These are phyloP conservation scores for Calephelis virginiensis DNA, from an alignment of 1,140 invertebrate genomes.

Conservation along the genomic window DNA sequence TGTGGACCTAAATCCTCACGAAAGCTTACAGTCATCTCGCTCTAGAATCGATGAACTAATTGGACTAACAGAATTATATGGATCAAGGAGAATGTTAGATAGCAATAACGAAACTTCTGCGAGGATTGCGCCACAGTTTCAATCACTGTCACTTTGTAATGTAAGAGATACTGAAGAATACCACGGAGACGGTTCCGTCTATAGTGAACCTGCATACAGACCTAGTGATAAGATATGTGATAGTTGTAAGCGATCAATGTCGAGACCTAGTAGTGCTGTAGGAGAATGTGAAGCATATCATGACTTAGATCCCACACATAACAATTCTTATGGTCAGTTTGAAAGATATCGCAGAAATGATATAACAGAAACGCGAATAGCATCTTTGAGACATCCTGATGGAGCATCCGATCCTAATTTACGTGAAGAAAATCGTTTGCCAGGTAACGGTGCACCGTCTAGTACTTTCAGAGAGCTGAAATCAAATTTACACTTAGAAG, in stretches of 20 bases:
- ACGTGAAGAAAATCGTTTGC: slow-evolving; percentile 83
- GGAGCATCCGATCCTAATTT: slow-evolving; percentile 95
- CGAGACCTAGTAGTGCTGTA: slow-evolving; percentile 83
- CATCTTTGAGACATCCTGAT: slow-evolving; percentile 90
- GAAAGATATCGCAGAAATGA: slow-evolving; percentile 65
- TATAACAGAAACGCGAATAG: slow-evolving; percentile 82
- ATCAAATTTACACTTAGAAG: slow-evolving; percentile 79
- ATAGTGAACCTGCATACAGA: slow-evolving; percentile 89
- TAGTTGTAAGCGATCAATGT: slow-evolving; percentile 85
- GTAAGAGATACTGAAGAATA: slow-evolving; percentile 83
- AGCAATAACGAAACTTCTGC: slow-evolving; percentile 45
- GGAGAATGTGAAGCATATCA: slow-evolving; percentile 69
- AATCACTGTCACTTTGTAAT: slow-evolving; percentile 85
- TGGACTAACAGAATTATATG: slow-evolving; percentile 60
- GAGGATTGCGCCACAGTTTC: slow-evolving; percentile 78
- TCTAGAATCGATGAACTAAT: slow-evolving; percentile 64
- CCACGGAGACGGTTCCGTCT: slow-evolving; percentile 85
- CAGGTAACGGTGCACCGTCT: slow-evolving; percentile 84
- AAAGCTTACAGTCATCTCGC: slow-evolving; percentile 60
- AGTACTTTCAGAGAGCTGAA: slow-evolving; percentile 81
- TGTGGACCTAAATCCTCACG: slow-evolving; percentile 53
- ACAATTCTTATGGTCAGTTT: slow-evolving; percentile 68
- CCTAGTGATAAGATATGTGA: slow-evolving; percentile 88
- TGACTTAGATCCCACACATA: slow-evolving; percentile 71
- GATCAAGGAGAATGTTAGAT: slow-evolving; percentile 54